Percentiles rank a stretch among this genome's conserved stretches.
Evolutionary conservation across 2,888 invertebrate species (phyloP).

Genomic region (Troglohyphantes excavatus): DNA sequence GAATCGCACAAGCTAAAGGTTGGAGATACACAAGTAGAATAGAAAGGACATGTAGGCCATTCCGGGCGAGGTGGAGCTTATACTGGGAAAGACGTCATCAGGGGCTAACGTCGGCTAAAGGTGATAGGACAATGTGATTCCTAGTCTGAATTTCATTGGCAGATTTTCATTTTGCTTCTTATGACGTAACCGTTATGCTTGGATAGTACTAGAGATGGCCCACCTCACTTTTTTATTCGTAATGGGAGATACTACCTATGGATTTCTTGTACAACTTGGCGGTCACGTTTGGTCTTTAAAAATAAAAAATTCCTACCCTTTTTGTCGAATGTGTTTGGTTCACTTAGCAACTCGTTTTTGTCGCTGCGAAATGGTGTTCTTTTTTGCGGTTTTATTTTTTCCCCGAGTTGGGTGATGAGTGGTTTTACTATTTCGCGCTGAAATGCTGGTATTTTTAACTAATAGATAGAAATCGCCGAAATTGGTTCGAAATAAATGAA

Average conservation of each 20-base stretch:
- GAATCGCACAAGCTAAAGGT: background rate
- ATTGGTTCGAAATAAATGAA: background rate
- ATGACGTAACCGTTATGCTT: no score
- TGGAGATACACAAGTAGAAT: background rate
- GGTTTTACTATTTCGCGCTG: background rate
- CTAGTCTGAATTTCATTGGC: no score
- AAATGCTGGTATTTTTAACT: background rate
- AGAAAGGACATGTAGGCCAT: no score
- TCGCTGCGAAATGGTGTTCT: background rate
- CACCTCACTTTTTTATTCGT: no score
- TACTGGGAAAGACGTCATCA: no score
- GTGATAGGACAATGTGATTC: no score
- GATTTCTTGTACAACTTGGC: background rate
- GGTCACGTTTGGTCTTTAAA: conserved; percentile 30
- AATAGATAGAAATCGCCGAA: background rate
- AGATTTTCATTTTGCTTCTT: no score
- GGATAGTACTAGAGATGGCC: no score
- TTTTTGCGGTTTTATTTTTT: background rate
- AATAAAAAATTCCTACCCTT: background rate
- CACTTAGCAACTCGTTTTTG: conserved; percentile 22
- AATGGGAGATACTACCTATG: background rate
- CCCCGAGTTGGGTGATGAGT: background rate
- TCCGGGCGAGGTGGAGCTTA: no score
- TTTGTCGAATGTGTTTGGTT: background rate
- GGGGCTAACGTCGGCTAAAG: no score